phyloP scores from a whole-genome alignment of 2,888 invertebrate species.

The Hyposoter didymator region DNA sequence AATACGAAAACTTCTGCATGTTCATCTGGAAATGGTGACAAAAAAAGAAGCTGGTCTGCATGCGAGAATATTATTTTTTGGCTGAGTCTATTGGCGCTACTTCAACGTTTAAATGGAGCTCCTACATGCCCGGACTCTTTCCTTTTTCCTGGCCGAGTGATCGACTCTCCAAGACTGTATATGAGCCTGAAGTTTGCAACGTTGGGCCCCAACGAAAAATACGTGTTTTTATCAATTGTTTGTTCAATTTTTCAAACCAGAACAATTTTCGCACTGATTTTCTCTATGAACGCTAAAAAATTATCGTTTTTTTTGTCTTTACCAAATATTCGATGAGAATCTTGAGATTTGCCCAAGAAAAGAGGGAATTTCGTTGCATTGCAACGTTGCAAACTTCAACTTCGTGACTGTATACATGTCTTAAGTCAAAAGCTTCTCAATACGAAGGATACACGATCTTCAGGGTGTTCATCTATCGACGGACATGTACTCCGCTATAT shows the following conservation, averaged over 20 bases:
- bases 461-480: conserved; percentile 5
- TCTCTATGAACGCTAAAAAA: too few species aligned
- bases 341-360: too few species aligned
- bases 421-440: conserved; percentile 50
- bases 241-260: too few species aligned
- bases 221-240: too few species aligned
- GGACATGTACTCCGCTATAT: not conserved
- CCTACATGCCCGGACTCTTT: conserved; percentile 45
- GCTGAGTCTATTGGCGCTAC: conserved; percentile 64
- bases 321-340: too few species aligned
- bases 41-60: conserved; percentile 42
- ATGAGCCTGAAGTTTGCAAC: too few species aligned
- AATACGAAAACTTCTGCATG: not conserved
- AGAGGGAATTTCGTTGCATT: too few species aligned
- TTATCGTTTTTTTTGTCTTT: too few species aligned
- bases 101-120: conserved; percentile 63
- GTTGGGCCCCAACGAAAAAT: too few species aligned
- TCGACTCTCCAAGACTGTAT: conserved; percentile 58
- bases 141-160: conserved; percentile 42
- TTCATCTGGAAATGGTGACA: conserved; percentile 18
- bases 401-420: conserved; percentile 11
- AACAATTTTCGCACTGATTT: too few species aligned
- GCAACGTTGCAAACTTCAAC: too few species aligned
- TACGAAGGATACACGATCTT: conserved; percentile 29
- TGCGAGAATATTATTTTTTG: conserved; percentile 58